Evolutionary conservation across 2,888 invertebrate species (phyloP).

Genomic region (Psylliodes chrysocephalus): DNA sequence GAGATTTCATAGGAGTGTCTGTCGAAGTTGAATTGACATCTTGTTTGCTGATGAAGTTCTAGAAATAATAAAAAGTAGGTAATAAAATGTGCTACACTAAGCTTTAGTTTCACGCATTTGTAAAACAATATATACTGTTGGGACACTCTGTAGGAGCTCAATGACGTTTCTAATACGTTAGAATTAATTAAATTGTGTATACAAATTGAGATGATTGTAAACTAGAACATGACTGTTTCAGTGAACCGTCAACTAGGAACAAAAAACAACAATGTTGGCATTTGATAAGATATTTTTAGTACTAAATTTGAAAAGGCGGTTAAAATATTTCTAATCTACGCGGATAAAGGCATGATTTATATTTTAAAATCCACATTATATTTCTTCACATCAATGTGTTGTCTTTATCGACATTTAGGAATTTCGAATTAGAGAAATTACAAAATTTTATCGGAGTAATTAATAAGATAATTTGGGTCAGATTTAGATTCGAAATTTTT

Average conservation of each 20-base stretch:
- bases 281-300: conserved; percentile 38
- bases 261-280: conserved; percentile 38
- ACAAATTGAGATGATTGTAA: conserved; percentile 29
- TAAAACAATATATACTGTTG: too few relatives aligned
- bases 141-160: too few relatives aligned
- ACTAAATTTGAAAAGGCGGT: conserved; percentile 20
- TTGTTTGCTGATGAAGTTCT: conserved; percentile 45
- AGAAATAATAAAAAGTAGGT: conserved; percentile 29
- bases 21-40: conserved; percentile 29
- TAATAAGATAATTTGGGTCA: conserved; percentile 7
- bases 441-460: conserved; percentile 7
- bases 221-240: conserved; percentile 48
- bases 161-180: neutral
- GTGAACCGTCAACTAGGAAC: conserved; percentile 38
- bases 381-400: conserved; percentile 23
- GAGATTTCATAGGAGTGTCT: conserved; percentile 45
- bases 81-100: neutral
- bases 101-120: too few relatives aligned
- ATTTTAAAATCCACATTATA: too few relatives aligned
- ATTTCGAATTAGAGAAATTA: conserved; percentile 4
- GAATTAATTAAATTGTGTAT: neutral
- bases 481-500: neutral
- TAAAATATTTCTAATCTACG: conserved; percentile 2
- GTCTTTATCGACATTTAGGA: neutral
- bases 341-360: conserved; percentile 12